Percentiles rank a stretch among this genome's conserved stretches.
Conservation (phyloP, 2,797 vertebrate genomes). For the Ctenochaetus hawaiiensis region DNA sequence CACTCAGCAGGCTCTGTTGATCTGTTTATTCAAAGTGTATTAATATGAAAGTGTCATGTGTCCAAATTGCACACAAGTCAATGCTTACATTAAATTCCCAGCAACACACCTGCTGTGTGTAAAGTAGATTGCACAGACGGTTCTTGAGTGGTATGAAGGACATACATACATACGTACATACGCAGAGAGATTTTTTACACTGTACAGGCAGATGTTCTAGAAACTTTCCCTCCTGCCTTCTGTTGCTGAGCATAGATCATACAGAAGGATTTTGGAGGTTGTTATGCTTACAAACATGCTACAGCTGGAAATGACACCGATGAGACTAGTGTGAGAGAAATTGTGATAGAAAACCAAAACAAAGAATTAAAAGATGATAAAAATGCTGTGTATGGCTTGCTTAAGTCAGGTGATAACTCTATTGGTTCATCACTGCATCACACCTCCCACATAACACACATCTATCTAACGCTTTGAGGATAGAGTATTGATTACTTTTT, state of each 20-base stretch:
- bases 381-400: neutral
- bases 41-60: too few species aligned
- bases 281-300: neutral
- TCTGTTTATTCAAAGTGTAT: too few species aligned
- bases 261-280: neutral
- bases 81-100: too few species aligned
- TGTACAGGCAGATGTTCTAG: neutral
- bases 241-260: neutral
- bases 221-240: neutral
- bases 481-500: neutral
- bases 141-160: too few species aligned
- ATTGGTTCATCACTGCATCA: neutral
- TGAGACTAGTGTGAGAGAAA: neutral
- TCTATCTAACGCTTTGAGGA: neutral
- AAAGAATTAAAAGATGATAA: neutral
- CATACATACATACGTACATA: too few species aligned
- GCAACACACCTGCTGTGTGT: too few species aligned
- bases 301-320: neutral
- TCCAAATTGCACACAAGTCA: too few species aligned
- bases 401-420: neutral
- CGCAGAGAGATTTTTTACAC: too few species aligned
- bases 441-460: neutral
- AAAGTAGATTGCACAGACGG: too few species aligned
- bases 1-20: too few species aligned
- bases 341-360: constrained; percentile 2